A percentile compares a stretch with the other conserved stretches of the same genome.
These are phyloP conservation scores for Papilio gigon DNA, from an alignment of 2,888 invertebrate species.

Conservation along the genomic window DNA sequence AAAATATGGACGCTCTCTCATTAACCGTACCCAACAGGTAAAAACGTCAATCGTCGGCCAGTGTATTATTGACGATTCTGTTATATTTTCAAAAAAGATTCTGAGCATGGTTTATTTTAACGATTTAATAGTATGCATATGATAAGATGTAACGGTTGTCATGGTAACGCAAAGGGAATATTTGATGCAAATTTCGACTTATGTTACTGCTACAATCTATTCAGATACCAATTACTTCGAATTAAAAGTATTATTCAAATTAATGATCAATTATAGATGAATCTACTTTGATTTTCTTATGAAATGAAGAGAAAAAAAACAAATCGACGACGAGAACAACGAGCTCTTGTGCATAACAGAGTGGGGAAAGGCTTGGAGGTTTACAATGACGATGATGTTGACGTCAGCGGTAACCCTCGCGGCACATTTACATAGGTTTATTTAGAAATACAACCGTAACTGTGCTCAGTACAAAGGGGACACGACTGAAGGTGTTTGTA, in stretches of 20 bases:
- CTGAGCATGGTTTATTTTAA: slow-evolving; percentile 43
- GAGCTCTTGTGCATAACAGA: slow-evolving; percentile 2
- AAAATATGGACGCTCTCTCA: slow-evolving; percentile 68
- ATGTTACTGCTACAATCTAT: too few species aligned
- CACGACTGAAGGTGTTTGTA: slow-evolving; percentile 3
- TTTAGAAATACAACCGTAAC: slow-evolving; percentile 6
- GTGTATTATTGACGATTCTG: slow-evolving; percentile 43
- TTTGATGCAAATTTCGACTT: too few species aligned
- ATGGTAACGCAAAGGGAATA: slow-evolving; percentile 64
- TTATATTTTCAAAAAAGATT: slow-evolving; percentile 46
- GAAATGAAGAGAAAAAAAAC: not conserved
- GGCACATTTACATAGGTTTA: slow-evolving; percentile 6
- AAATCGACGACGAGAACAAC: slow-evolving; percentile 1
- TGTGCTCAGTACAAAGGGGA: slow-evolving; percentile 1
- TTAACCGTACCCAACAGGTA: slow-evolving; percentile 63
- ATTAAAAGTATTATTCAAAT: too few species aligned
- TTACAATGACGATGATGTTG: slow-evolving; percentile 14
- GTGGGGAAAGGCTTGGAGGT: not conserved
- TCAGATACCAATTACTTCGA: not conserved
- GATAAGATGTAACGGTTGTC: slow-evolving; percentile 56
- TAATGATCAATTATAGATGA: not conserved
- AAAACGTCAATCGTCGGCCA: slow-evolving; percentile 47
- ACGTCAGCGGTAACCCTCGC: slow-evolving; percentile 46
- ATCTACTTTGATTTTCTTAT: not conserved
- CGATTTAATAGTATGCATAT: slow-evolving; percentile 47